phyloP scores from a whole-genome alignment of 2,113 vertebrate species.

The Dermatemys mawii region DNA sequence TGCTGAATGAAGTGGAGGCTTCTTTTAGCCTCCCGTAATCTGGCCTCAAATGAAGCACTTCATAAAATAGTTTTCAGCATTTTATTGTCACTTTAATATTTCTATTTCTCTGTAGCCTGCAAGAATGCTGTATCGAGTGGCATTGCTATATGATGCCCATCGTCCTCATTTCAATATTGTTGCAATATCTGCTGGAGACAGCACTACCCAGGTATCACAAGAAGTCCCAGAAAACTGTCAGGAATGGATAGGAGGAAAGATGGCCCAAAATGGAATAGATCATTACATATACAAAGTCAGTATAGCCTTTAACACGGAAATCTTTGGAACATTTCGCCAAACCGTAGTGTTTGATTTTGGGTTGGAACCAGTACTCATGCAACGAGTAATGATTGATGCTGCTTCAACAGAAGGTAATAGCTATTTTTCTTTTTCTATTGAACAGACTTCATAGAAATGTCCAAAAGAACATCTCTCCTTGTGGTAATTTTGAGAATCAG shows the following conservation, averaged over 20 bases:
- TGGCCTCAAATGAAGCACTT: neutral
- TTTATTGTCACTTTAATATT: conserved; percentile 54
- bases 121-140: conserved; percentile 92
- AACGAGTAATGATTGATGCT: conserved; percentile 98
- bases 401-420: conserved; percentile 95
- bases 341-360: conserved; percentile 99
- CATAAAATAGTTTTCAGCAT: neutral
- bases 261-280: conserved; percentile 93
- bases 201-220: conserved; percentile 86
- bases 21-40: neutral
- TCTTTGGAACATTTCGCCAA: conserved; percentile 98
- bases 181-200: conserved; percentile 90
- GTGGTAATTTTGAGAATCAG: neutral
- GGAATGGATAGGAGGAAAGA: conserved; percentile 92
- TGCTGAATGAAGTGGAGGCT: neutral
- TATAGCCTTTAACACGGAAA: conserved; percentile 96
- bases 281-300: conserved; percentile 94
- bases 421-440: conserved; percentile 4
- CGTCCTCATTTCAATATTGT: conserved; percentile 96
- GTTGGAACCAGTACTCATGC: conserved; percentile 97
- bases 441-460: neutral
- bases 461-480: neutral
- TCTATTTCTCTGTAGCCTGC: conserved; percentile 84
- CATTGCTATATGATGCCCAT: conserved; percentile 97
- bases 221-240: conserved; percentile 90